Conservation (phyloP, 2,888 invertebrate species). For the Drosophila fulvimacula region DNA sequence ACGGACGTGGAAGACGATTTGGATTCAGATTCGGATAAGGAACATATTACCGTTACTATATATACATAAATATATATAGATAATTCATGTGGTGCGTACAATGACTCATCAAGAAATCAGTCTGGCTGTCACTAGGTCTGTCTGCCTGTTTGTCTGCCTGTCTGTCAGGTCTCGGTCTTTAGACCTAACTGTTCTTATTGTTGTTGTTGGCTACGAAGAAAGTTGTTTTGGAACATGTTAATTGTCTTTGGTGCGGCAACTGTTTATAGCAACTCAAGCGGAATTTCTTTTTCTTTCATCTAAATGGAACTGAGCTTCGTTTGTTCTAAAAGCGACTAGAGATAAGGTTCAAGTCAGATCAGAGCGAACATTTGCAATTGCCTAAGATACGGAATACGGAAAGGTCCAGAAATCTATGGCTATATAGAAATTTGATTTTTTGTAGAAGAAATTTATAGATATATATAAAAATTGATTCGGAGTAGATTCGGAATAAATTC, state of each 20-base stretch:
- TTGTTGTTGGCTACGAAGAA: slow-evolving; percentile 54
- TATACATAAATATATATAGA: not conserved
- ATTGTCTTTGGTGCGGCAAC: slow-evolving; percentile 50
- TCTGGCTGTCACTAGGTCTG: slow-evolving; percentile 12
- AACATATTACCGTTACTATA: slow-evolving; percentile 11
- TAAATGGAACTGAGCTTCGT: not conserved
- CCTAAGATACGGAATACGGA: not conserved
- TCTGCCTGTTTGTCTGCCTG: slow-evolving; percentile 23
- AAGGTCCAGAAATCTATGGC: not conserved
- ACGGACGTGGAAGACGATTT: slow-evolving; percentile 25
- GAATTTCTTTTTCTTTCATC: slow-evolving; percentile 10
- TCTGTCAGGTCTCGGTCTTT: slow-evolving; percentile 11
- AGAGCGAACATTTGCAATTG: not conserved
- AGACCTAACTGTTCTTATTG: slow-evolving; percentile 23
- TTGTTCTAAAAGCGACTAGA: not conserved
- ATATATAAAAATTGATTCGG: too few relatives aligned
- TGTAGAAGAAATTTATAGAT: too few relatives aligned
- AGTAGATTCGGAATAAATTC: not conserved
- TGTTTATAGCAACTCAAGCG: not conserved
- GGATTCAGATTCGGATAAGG: slow-evolving; percentile 12
- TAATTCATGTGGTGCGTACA: slow-evolving; percentile 21
- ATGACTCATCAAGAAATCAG: slow-evolving; percentile 57
- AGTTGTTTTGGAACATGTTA: slow-evolving; percentile 75
- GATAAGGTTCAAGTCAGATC: not conserved
- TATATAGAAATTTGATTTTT: too few relatives aligned